phyloP scores from a whole-genome alignment of 2,888 invertebrate genomes.

The Uropetala carovei region DNA sequence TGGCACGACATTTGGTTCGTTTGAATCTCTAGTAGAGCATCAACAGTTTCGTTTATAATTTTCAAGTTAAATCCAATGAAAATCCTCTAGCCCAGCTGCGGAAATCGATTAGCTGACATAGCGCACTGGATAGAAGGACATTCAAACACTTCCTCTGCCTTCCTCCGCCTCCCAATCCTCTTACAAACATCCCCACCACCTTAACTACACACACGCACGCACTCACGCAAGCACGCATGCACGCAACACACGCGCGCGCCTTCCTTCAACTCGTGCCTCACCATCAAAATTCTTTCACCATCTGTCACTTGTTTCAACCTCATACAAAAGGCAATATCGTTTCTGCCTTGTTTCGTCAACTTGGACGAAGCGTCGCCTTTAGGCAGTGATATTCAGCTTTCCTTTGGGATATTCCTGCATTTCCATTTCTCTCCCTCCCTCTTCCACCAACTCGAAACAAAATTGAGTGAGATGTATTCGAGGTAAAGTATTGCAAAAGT shows the following conservation, averaged over 20 bases:
- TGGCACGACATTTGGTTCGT: no score
- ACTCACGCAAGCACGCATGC: neutral
- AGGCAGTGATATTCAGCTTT: neutral
- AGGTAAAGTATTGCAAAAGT: neutral
- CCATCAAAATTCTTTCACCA: neutral
- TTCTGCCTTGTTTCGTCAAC: conserved; percentile 36
- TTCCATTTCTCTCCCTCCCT: neutral
- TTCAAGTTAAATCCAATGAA: no score
- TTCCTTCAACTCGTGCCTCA: neutral
- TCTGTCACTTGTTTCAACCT: conserved; percentile 34
- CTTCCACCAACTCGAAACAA: neutral
- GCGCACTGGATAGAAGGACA: no score
- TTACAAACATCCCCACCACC: no score
- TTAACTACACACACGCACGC: neutral
- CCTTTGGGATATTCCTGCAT: neutral
- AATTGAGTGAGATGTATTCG: neutral
- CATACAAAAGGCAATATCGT: conserved; percentile 28
- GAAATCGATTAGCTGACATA: no score
- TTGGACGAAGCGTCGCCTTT: neutral
- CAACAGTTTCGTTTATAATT: no score
- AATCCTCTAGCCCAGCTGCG: no score
- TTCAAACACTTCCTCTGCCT: no score
- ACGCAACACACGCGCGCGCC: neutral
- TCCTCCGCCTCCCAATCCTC: no score
- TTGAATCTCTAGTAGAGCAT: no score